Base-by-base conservation (phyloP, 2,888 invertebrate genomes). In the Glomeris marginata region DNA sequence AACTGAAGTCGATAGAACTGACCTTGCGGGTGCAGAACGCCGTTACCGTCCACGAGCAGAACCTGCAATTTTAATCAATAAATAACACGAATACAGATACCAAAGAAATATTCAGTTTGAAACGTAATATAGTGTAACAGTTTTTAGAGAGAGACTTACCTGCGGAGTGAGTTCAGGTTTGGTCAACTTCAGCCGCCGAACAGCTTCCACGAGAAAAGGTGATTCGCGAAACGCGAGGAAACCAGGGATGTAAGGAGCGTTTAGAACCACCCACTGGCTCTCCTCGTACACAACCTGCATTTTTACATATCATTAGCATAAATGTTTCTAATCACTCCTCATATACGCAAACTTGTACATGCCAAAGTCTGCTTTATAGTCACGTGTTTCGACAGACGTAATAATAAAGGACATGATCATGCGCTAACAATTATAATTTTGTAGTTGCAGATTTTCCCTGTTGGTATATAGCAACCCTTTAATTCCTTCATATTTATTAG, bases 21-120 rank as follows among this genome's bases (percentile, higher is more conserved):
- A 54, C 62, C 64, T 61, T 65, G 60, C 35, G 65, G 64, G 58
- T 71, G 71, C 21, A 69, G 60, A 35, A 63, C 57, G 6, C 71
- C 71, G 61, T 72, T 72, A 2, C 71, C 71, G 60, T 71, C 71
- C 37, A 70, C 64, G 50, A 71, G 57, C 2, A 72, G 55, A 2
- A 69, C 61, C 63, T 61, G n/a, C n/a, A n/a, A n/a, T n/a, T n/a
- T n/a, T n/a, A n/a, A n/a, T n/a, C n/a, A n/a, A n/a, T n/a, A n/a
- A n/a, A n/a, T n/a, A n/a, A 54, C 1, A 54, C 28, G 28, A 8
- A 28, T 28, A n/a, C n/a, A n/a, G n/a, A n/a, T n/a, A 47, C 22
- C 11, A 28, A 41, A 21, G 10, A 38, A 18, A n/a, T 20, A 6
- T 40, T 15, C 8, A 38, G 10, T 15, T 13, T 45, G 11, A 15